These are phyloP conservation scores for Drosophila funebris DNA, from an alignment of 1,140 invertebrate genomes.

Conservation along the genomic window DNA sequence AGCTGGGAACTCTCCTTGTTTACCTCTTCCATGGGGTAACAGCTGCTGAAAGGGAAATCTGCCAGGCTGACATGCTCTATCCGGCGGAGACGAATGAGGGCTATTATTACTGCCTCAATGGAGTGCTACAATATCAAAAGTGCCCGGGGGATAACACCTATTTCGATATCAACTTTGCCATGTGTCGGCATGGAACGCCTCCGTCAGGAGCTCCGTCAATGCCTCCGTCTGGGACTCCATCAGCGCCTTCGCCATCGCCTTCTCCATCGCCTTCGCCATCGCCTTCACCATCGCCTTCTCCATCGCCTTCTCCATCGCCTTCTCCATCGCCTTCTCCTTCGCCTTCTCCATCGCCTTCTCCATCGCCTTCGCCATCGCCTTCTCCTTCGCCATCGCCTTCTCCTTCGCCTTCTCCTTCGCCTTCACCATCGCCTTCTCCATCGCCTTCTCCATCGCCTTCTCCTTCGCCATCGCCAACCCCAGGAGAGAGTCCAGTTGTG, in stretches of 20 bases:
- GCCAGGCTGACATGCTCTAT: conserved; percentile 26
- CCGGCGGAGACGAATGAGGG: background rate
- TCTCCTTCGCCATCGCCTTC: no score
- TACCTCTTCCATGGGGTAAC: background rate
- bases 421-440: background rate
- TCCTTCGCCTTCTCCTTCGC: background rate
- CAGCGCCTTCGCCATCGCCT: no score
- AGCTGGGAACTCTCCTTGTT: background rate
- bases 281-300: background rate
- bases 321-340: background rate
- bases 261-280: background rate
- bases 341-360: background rate
- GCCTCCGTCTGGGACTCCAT: background rate
- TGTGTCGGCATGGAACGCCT: conserved; percentile 23
- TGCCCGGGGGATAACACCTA: conserved; percentile 44
- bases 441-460: no score
- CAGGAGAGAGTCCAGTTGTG: background rate
- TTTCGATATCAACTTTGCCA: conserved; percentile 10
- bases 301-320: background rate
- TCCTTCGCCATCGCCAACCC: background rate
- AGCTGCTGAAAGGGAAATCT: background rate
- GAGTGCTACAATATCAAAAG: background rate
- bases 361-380: background rate
- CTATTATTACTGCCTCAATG: conserved; percentile 31
- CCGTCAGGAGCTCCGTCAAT: background rate